These are phyloP conservation scores for Phallusia fumigata DNA, from an alignment of 23 tunicate species.

Conservation along the genomic window DNA sequence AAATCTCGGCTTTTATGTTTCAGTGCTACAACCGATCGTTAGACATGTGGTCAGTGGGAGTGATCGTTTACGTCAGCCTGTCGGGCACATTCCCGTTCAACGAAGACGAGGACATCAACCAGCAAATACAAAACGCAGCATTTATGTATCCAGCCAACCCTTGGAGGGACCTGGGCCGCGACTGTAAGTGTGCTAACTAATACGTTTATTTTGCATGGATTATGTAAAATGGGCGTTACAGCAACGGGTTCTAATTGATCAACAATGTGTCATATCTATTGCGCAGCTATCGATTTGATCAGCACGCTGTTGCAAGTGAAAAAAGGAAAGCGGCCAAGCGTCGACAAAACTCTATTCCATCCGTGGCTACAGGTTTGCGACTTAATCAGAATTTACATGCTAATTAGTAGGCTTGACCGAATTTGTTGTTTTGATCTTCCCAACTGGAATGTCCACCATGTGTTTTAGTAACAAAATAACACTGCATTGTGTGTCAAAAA, in stretches of 20 bases:
- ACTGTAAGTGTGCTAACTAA: conserved; percentile 47
- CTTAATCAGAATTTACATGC: too few species aligned
- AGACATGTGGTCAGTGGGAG: conserved; percentile 99
- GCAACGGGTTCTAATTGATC: too few species aligned
- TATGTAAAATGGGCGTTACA: too few species aligned
- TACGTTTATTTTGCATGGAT: too few species aligned
- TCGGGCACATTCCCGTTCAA: conserved; percentile 99
- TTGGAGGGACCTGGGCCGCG: conserved; percentile 68
- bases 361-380: conserved; percentile 86
- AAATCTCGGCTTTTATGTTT: conserved; percentile 4
- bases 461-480: too few species aligned
- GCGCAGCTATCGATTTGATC: conserved; percentile 81
- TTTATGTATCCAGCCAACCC: conserved; percentile 98
- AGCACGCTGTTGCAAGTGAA: conserved; percentile 88
- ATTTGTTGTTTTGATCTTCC: too few species aligned
- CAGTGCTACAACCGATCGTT: conserved; percentile 97
- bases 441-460: too few species aligned
- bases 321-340: conserved; percentile 86
- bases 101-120: conserved; percentile 99
- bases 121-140: conserved; percentile 98
- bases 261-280: too few species aligned
- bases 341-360: conserved; percentile 87
- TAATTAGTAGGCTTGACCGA: too few species aligned
- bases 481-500: too few species aligned
- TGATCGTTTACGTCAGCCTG: conserved; percentile 95